Conservation (phyloP, 92 coral and sea anemone species). For the Epizoanthus illoricatus region DNA sequence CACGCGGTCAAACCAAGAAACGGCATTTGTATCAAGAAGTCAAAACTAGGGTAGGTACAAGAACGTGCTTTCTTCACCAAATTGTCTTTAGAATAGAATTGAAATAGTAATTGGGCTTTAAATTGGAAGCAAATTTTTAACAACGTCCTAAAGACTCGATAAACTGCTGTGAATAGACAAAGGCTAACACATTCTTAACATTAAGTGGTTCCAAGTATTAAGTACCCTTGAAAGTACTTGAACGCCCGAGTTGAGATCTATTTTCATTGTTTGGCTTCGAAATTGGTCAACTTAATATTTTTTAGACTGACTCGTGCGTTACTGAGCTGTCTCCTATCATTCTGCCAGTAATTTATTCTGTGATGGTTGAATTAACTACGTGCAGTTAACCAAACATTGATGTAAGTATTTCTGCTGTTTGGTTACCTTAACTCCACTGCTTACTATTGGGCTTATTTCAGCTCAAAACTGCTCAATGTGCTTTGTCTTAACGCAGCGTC, state of each 20-base stretch:
- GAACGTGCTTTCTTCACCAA: too few species aligned
- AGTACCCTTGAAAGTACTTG: constrained; percentile 22
- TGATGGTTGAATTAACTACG: neutral
- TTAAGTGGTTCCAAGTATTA: constrained; percentile 3
- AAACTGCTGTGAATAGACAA: neutral
- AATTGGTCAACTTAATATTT: too few species aligned
- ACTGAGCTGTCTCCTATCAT: too few species aligned
- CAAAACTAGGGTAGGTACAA: neutral
- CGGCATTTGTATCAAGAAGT: neutral
- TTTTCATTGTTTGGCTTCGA: neutral
- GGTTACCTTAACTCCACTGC: neutral
- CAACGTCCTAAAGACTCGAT: too few species aligned
- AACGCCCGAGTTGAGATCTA: neutral
- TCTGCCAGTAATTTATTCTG: neutral
- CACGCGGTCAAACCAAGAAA: neutral
- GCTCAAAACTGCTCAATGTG: neutral
- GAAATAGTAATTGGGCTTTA: too few species aligned
- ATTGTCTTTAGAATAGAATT: too few species aligned
- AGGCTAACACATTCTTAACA: neutral
- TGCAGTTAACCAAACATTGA: constrained; percentile 1
- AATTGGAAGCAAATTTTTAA: too few species aligned
- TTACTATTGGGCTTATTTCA: neutral
- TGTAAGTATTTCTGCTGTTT: neutral
- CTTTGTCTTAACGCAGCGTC: constrained; percentile 17
- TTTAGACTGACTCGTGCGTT: too few species aligned